A percentile compares a stretch with the other conserved stretches of the same genome.
phyloP scores from a whole-genome alignment of 2,888 invertebrate species.

The Steinernema hermaphroditum region DNA sequence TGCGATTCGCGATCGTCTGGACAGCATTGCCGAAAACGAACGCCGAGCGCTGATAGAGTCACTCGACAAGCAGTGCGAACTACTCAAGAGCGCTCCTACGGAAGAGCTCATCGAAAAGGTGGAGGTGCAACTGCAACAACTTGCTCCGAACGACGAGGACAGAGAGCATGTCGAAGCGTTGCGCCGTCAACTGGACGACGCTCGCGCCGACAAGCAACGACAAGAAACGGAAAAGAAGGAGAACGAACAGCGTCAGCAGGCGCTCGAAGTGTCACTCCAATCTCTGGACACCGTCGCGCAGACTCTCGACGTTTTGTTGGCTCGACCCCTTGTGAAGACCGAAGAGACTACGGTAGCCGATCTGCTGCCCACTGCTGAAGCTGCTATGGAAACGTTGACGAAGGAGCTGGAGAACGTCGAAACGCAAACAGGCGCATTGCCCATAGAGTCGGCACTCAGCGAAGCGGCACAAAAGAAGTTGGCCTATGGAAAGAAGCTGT shows the following conservation, averaged over 20 bases:
- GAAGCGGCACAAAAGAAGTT: background rate
- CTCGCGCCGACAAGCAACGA: constrained; percentile 1
- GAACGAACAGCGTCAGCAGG: background rate
- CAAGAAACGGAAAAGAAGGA: background rate
- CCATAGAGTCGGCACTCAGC: background rate
- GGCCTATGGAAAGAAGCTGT: background rate
- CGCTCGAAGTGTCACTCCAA: background rate
- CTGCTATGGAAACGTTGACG: background rate
- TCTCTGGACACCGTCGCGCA: background rate
- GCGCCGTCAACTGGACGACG: constrained; percentile 23
- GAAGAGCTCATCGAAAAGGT: constrained; percentile 20
- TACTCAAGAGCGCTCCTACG: constrained; percentile 1
- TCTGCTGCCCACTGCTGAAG: background rate
- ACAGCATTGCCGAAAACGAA: background rate
- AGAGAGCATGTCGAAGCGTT: constrained; percentile 1
- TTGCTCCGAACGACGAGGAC: constrained; percentile 5
- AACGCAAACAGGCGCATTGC: background rate
- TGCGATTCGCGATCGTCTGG: background rate
- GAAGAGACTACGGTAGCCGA: background rate
- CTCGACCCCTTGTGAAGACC: background rate
- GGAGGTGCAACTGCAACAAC: constrained; percentile 7
- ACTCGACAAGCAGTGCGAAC: constrained; percentile 21
- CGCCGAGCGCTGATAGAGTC: background rate
- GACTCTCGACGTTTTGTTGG: background rate
- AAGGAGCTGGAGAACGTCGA: background rate